Base-by-base conservation (phyloP, 35 echinoderm and acorn worm species). In the Stichopus chloronotus region DNA sequence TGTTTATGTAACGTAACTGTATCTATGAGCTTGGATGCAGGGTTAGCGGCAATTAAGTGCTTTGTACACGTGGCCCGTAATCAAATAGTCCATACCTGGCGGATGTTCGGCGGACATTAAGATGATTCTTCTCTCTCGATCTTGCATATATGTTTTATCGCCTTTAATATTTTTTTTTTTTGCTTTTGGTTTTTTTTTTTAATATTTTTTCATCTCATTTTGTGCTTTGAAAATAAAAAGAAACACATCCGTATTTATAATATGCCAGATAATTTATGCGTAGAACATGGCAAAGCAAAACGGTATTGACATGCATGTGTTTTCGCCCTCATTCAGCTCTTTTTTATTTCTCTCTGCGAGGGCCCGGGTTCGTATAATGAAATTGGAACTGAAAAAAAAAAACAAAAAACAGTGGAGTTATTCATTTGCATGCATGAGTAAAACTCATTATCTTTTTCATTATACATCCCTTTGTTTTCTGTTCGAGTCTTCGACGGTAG, bases 1-100 rank as follows among this genome's bases (percentile, higher is more conserved):
- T 89, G 87, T 89, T 89, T 89, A 89, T 72, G 87, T 72, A 89
- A 61, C 52, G 87, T 89, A 71, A 89, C 87, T 63, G 87, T 89
- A 89, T 89, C 87, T 85, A 58, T 85, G 55, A 58, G 82, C 12
- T 58, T 58, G 22, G 55, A 85, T 85, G 82, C 24, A 56, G 87
- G 16, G 87, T 72, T 71, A 43, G 87, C 87, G 87, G 59, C 87
- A 89, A 89, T 89, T 89, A 89, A 89, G 87, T 89, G 87, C 87
- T 89, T 43, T 63, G 87, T 72, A 30, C 87, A 71, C 87, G 87
- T 89, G 87, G 53, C 30, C 22, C 22, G 87, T 71, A 71, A 89
- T 89, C 87, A 89, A 72, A 72, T 65, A 89, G 65, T 89, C 6
- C 61, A 63, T 53, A 89, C 17, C 25, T 89, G 19, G 60, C 61